These are phyloP conservation scores for Petrocephalus schoutedeni DNA, from an alignment of 2,797 vertebrate genomes.

Conservation along the genomic window DNA sequence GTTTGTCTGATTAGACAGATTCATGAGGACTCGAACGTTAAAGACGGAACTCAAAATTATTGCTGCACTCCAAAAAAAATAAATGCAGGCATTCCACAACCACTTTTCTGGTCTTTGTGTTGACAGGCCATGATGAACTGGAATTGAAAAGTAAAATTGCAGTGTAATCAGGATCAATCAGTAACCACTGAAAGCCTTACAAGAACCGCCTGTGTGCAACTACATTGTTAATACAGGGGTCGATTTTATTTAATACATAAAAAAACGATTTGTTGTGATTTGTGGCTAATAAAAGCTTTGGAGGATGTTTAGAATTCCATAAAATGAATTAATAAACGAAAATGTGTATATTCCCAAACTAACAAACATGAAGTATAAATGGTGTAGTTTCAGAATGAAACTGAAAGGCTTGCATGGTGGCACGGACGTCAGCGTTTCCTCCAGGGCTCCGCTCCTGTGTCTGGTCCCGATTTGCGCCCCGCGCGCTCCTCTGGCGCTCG, in stretches of 20 bases:
- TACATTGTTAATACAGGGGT: not conserved
- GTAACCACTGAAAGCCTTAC: not conserved
- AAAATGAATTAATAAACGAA: not conserved
- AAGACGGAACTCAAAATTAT: conserved; percentile 8
- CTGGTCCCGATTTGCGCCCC: conserved; percentile 17
- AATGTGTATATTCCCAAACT: not conserved
- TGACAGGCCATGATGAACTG: conserved; percentile 14
- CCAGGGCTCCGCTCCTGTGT: not conserved
- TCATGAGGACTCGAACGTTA: not conserved
- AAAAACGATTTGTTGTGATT: not conserved
- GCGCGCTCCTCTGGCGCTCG: not conserved
- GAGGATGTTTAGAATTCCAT: not conserved
- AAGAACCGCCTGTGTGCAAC: not conserved
- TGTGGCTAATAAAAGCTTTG: not conserved
- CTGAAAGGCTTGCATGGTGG: not conserved
- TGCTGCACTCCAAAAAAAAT: conserved; percentile 8
- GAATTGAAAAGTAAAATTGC: conserved; percentile 1
- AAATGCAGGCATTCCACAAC: not conserved
- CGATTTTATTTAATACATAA: not conserved
- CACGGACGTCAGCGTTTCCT: not conserved
- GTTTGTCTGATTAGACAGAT: conserved; percentile 6
- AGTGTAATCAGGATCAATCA: not conserved
- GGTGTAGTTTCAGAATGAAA: not conserved
- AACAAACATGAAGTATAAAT: not conserved
- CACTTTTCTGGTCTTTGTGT: conserved; percentile 13